Conservation (phyloP, 2,113 vertebrate genomes). For the Xiphophorus hellerii region DNA sequence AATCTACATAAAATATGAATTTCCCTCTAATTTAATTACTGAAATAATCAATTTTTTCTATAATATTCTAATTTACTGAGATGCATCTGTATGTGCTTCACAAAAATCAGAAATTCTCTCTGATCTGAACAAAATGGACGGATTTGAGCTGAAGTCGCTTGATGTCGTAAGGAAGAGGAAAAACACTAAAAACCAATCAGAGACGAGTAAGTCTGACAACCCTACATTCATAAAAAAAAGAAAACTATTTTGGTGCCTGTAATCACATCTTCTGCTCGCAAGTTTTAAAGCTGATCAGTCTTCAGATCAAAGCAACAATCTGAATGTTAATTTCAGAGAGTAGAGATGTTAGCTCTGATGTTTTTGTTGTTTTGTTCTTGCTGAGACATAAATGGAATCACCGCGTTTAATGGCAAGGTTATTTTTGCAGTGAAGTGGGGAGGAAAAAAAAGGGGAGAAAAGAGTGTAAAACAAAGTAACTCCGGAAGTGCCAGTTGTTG, state of each 20-base stretch:
- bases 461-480: constrained; percentile 6
- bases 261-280: constrained; percentile 45
- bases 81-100: constrained; percentile 1
- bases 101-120: constrained; percentile 2
- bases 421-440: constrained; percentile 17
- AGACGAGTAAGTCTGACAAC: constrained; percentile 6
- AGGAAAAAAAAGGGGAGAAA: accelerated
- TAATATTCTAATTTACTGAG: not conserved
- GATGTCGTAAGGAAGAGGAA: not conserved
- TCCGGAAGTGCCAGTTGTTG: constrained; percentile 62
- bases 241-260: constrained; percentile 26
- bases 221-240: not conserved
- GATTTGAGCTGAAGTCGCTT: constrained; percentile 29
- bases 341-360: constrained; percentile 50
- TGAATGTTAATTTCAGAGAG: constrained; percentile 54
- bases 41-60: not conserved
- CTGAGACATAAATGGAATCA: constrained; percentile 36
- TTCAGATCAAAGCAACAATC: constrained; percentile 44
- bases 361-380: constrained; percentile 52
- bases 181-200: constrained; percentile 11
- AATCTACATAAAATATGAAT: not conserved
- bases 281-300: constrained; percentile 35
- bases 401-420: constrained; percentile 44
- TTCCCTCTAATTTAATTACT: too few species aligned
- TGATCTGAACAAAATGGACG: constrained; percentile 31